Base-by-base conservation (phyloP, 2,113 vertebrate species). In the Toxotes jaculatrix region DNA sequence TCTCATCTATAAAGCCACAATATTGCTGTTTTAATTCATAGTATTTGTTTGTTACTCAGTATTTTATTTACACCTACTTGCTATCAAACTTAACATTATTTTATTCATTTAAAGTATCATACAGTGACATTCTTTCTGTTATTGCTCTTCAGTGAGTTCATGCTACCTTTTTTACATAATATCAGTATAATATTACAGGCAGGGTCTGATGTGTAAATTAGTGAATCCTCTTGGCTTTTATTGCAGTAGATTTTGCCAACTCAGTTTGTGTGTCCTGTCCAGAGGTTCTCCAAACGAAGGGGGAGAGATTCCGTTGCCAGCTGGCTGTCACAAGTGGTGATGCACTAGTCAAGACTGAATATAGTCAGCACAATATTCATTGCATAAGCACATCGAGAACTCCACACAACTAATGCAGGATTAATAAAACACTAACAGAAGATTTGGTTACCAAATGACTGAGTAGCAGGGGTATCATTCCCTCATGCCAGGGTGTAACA, bases 361-460 rank as follows among this genome's bases (percentile, higher is more conserved):
- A 69, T 0, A 38, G 56, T 88, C 89, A 85, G 79, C 49, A 55
- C 40, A 85, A 83, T 65, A 78, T 69, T 73, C 53, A 36, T 51
- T 45, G 45, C 51, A 42, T 1, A 53, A 51, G 3, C n/a, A 61
- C 68, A 45, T 32, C 21, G 69, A 36, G 36, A 79, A 42, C n/a
- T 5, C 19, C 9, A n/a, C 9, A n/a, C 17, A 8, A 27, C 31
- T 27, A 31, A 64, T 6, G 23, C 12, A 16, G 42, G 7, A 0
- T 16, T 53, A 42, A 77, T 36, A 45, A 10, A 59, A 77, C 72
- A 82, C 56, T 57, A n/a, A 32, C 17, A 62, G 63, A 38, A n/a
- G 32, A 73, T 59, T 65, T 36, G 49, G 19, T 64, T 36, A 68
- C 49, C 36, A 59, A 53, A 74, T 60, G 19, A 49, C 19, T 27